Evolutionary conservation across 2,888 invertebrate genomes (phyloP).

Genomic region (Acleris laterana): DNA sequence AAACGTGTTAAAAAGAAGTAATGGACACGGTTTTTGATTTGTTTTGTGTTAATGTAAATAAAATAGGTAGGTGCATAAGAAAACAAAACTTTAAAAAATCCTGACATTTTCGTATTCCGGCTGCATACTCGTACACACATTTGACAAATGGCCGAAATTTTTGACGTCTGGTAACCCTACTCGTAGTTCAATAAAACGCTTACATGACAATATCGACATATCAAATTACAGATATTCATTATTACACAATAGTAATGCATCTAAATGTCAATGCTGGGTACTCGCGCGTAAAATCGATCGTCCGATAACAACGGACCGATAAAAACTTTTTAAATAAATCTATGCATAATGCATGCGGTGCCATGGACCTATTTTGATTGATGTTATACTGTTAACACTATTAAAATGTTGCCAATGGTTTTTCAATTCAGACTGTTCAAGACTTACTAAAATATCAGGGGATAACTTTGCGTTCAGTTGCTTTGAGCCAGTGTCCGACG

Average conservation of each 20-base stretch:
- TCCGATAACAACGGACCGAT: conserved; percentile 28
- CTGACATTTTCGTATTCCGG: no score
- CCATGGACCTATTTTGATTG: conserved; percentile 26
- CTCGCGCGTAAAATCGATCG: conserved; percentile 35
- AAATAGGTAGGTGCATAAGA: no score
- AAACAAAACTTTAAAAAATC: no score
- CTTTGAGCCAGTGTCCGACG: no score
- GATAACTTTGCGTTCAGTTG: no score
- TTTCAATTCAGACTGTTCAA: background rate
- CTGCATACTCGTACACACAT: no score
- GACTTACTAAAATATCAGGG: no score
- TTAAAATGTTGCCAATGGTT: background rate
- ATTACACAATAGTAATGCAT: conserved; percentile 21
- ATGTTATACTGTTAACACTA: conserved; percentile 23
- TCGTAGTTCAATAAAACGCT: background rate
- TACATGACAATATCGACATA: background rate
- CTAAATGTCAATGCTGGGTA: conserved; percentile 27
- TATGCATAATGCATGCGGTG: conserved; percentile 32
- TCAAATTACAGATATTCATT: background rate
- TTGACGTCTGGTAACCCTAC: no score
- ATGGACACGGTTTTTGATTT: no score
- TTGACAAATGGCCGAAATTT: no score
- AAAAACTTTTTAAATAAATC: conserved; percentile 37
- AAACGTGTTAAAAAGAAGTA: no score
- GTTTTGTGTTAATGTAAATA: no score